Evolutionary conservation across 2,113 vertebrate species (phyloP), one percentile per base, ranked within the genome.

Genomic region (Phrynosoma platyrhinos): DNA sequence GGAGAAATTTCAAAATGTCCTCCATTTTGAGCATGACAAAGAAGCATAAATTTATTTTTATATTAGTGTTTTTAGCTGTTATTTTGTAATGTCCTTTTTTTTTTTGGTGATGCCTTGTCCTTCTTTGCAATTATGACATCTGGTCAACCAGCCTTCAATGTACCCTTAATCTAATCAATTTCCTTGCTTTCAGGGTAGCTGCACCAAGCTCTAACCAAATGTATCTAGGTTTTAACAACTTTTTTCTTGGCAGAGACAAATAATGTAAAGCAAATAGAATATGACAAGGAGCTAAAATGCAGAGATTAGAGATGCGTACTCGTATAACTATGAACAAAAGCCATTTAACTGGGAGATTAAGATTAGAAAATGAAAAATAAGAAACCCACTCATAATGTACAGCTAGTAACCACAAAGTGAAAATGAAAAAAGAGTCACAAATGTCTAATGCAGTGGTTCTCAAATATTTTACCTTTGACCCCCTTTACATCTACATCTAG

Each of bases 261-360:
- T 75, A 71, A 87, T 72, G 32, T 27, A 87, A 81, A 81, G 68
- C 27, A 42, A 72, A 53, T 58, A 86, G 66, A 79, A 66, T 79
- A 69, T 18, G 47, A 79, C 40, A 30, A 72, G 42, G 9, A 72
- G 42, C 32, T 79, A 47, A 36, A 68, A 55, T 69, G 40, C 8
- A n/a, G 23, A 83, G 75, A 78, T 83, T 53, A 86, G n/a, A 47
- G 20, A 68, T 55, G 9, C 52, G n/a, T 69, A 77, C n/a, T 83
- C 55, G 23, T 2, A 25, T 23, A 64, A 85, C 55, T 77, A 36
- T 88, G 32, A 40, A 55, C n/a, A 83, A 13, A 16, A 66, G 62
- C 55, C 30, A 55, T 40, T 88, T 68, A n/a, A 55, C 64, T 40
- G 13, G 71, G 12, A 52, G 42, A 30, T 12, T 83, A 66, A 83